Evolutionary conservation across 2,888 invertebrate genomes (phyloP).

Genomic region (Stenodera caucasica): DNA sequence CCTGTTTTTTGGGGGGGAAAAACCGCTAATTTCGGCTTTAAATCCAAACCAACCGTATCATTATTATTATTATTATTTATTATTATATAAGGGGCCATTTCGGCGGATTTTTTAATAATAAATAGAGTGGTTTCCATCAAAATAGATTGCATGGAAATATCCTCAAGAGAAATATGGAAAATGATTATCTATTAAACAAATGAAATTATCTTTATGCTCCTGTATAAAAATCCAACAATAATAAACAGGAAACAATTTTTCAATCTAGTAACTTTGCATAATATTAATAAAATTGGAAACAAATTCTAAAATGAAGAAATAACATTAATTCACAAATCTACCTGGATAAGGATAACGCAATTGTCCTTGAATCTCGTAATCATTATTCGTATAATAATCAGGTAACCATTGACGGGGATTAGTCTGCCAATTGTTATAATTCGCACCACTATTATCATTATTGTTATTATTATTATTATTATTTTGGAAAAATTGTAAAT

Average conservation of each 20-base stretch:
- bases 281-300: not conserved
- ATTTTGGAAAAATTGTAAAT: slow-evolving; percentile 22
- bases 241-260: slow-evolving; percentile 5
- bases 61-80: no score
- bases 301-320: not conserved
- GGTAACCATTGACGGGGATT: slow-evolving; percentile 20
- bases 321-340: slow-evolving; percentile 7
- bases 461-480: slow-evolving; percentile 16
- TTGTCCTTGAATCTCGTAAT: not conserved
- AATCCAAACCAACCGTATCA: no score
- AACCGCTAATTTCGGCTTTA: no score
- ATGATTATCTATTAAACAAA: slow-evolving; percentile 26
- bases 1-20: no score
- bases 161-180: slow-evolving; percentile 13
- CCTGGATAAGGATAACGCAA: slow-evolving; percentile 13
- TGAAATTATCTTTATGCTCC: slow-evolving; percentile 19
- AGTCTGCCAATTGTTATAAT: slow-evolving; percentile 20
- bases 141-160: slow-evolving; percentile 20
- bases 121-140: slow-evolving; percentile 23
- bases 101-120: no score
- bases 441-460: slow-evolving; percentile 17
- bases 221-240: not conserved
- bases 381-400: slow-evolving; percentile 20
- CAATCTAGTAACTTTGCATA: not conserved
- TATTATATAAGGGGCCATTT: no score